A percentile compares a stretch with the other conserved stretches of the same genome.
Conservation (phyloP, 2,888 invertebrate species). For the Hesperia comma region DNA sequence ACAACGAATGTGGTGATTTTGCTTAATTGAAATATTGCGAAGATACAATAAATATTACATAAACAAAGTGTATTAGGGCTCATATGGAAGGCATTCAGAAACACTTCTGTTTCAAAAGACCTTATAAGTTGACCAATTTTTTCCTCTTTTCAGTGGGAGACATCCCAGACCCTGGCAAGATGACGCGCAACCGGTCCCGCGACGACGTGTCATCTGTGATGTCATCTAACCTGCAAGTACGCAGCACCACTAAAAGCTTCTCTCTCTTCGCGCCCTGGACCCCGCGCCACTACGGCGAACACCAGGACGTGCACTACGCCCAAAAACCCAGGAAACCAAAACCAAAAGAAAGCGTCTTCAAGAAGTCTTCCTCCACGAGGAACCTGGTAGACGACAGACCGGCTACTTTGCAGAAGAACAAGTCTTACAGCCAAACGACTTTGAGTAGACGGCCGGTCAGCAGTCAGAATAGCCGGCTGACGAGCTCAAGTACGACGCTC, state of each 20-base stretch:
- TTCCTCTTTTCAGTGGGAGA: constrained; percentile 86
- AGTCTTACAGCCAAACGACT: constrained; percentile 76
- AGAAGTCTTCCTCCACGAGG: constrained; percentile 78
- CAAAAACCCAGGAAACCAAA: constrained; percentile 81
- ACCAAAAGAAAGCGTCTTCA: constrained; percentile 61
- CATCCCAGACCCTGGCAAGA: constrained; percentile 89
- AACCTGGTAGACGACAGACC: constrained; percentile 61
- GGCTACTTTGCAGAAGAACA: constrained; percentile 74
- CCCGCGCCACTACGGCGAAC: constrained; percentile 88
- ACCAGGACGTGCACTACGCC: constrained; percentile 91
- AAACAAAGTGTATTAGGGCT: not conserved
- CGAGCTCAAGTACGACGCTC: constrained; percentile 71
- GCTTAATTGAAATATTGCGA: too few relatives aligned
- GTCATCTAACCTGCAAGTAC: constrained; percentile 86
- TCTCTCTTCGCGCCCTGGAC: constrained; percentile 94
- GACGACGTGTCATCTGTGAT: constrained; percentile 89
- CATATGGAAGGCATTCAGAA: not conserved
- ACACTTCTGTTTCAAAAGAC: not conserved
- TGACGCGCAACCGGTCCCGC: constrained; percentile 86
- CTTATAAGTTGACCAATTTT: not conserved
- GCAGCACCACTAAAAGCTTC: constrained; percentile 90
- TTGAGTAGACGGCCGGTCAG: constrained; percentile 60
- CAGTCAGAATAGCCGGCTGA: constrained; percentile 61
- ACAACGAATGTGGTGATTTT: too few relatives aligned
- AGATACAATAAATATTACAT: too few relatives aligned